Evolutionary conservation across 2,797 vertebrate genomes (phyloP).

Genomic region (Streptopelia turtur): DNA sequence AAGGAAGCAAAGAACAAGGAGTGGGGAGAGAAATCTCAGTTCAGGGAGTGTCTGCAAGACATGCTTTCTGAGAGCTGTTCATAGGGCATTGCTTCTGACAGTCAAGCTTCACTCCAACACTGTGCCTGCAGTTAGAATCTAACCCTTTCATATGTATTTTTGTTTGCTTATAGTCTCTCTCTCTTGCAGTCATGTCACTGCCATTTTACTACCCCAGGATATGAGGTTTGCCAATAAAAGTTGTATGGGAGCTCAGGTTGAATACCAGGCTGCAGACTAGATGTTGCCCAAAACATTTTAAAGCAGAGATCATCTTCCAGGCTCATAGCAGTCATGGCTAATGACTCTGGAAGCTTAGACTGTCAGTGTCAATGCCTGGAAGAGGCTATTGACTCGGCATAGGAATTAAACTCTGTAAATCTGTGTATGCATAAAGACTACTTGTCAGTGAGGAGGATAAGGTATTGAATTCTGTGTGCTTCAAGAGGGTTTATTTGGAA

Average conservation of each 20-base stretch:
- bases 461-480: neutral
- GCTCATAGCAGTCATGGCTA: neutral
- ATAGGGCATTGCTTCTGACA: neutral
- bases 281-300: neutral
- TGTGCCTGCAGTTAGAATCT: neutral
- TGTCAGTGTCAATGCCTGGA: neutral
- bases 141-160: neutral
- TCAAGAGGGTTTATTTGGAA: neutral
- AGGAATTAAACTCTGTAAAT: neutral
- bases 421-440: neutral
- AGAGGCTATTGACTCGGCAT: neutral
- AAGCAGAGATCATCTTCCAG: neutral
- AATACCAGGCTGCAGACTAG: neutral
- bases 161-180: neutral
- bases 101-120: rapidly evolving
- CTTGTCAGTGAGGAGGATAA: neutral
- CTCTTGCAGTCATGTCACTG: neutral
- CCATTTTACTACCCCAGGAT: neutral
- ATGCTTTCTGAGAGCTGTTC: neutral
- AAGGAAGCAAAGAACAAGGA: neutral
- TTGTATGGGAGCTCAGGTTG: neutral
- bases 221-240: neutral
- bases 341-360: neutral
- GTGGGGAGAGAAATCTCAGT: neutral
- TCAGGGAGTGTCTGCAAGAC: neutral